Evolutionary conservation across 2,113 vertebrate species (phyloP).

Genomic region (Mionectes macconnelli): DNA sequence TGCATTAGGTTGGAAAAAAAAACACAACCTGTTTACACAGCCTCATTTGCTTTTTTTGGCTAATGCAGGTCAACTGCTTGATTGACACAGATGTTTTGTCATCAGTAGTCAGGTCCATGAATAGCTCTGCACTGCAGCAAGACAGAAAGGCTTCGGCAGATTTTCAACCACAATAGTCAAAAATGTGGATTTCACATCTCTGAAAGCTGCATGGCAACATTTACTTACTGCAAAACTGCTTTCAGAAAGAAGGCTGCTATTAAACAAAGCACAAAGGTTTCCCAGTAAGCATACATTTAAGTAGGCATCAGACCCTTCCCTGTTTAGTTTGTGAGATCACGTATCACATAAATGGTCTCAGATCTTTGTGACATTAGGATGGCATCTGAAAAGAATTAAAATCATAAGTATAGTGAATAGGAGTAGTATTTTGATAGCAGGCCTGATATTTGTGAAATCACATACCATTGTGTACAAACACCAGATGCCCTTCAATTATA

Average conservation of each 20-base stretch:
- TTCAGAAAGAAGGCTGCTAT: neutral
- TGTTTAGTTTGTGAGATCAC: neutral
- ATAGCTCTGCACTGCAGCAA: neutral
- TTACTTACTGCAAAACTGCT: neutral
- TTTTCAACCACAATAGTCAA: neutral
- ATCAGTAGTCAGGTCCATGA: neutral
- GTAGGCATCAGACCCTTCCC: neutral
- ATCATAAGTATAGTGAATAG: neutral
- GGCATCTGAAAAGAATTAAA: neutral
- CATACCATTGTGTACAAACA: constrained; percentile 87
- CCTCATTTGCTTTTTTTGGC: neutral
- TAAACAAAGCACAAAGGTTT: neutral
- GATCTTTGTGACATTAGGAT: neutral
- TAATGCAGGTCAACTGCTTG: neutral
- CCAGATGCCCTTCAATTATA: constrained; percentile 80
- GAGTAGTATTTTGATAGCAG: neutral
- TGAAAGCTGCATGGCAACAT: neutral
- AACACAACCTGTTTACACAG: neutral
- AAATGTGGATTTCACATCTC: neutral
- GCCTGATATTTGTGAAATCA: neutral
- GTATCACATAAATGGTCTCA: neutral
- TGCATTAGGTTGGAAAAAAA: neutral
- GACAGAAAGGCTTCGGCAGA: neutral
- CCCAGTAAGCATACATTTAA: neutral
- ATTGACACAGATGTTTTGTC: neutral